Percentiles rank a stretch among this genome's conserved stretches.
Conservation (phyloP, 2,797 vertebrate genomes). For the Pogoniulus pusillus region DNA sequence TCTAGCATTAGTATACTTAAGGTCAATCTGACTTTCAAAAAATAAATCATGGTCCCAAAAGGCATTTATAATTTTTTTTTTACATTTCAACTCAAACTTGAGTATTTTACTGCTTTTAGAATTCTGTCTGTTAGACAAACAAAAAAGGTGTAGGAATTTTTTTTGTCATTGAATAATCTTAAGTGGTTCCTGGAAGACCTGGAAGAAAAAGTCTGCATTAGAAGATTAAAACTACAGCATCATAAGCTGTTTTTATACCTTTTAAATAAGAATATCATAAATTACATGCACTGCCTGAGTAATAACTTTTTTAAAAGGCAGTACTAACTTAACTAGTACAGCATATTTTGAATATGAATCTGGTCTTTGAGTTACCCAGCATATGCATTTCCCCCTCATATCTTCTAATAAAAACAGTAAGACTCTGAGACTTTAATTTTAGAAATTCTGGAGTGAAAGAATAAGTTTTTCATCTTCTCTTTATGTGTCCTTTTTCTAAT, state of each 20-base stretch:
- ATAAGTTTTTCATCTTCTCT: conserved; percentile 21
- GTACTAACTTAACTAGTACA: background rate
- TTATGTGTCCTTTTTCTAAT: conserved; percentile 34
- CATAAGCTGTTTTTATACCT: background rate
- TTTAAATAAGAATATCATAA: background rate
- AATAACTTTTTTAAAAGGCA: conserved; percentile 2
- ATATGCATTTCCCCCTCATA: conserved; percentile 26
- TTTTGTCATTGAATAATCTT: background rate
- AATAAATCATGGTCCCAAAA: no score
- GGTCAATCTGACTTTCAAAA: no score
- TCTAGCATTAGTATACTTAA: no score
- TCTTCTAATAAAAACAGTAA: conserved; percentile 53
- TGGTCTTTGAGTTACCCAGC: conserved; percentile 24
- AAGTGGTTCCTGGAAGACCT: background rate
- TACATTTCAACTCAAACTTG: background rate
- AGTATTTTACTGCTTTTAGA: background rate
- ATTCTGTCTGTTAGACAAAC: background rate
- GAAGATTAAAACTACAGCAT: background rate
- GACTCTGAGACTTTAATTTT: conserved; percentile 34
- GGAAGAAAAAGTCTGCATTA: background rate
- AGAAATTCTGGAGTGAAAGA: conserved; percentile 39
- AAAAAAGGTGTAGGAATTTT: background rate
- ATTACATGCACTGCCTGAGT: background rate
- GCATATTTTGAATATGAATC: conserved; percentile 11
- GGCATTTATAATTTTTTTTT: no score